Base-by-base conservation (phyloP, 2,797 vertebrate species). In the Sus cebifrons region DNA sequence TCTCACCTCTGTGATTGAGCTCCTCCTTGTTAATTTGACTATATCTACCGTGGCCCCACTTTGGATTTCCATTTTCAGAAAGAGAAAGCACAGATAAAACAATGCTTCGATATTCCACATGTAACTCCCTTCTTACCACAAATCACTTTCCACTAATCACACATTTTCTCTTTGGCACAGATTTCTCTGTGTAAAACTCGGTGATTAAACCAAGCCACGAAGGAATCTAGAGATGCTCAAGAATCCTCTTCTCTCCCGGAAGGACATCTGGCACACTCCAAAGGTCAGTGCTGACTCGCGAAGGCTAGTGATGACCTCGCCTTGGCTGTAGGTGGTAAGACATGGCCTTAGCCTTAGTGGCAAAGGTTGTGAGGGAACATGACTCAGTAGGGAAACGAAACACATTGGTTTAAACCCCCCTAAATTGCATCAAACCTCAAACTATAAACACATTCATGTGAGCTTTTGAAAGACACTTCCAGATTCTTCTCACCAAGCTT, bases 341-440 rank as follows among this genome's bases (percentile, higher is more conserved):
- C 29, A 56, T n/a, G 73, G 44, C 21, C 13, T 10, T 10, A 54
- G 44, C 18, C 17, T 81, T 40, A 71, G 40, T 36, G 23, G 44
- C 12, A 91, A 85, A 79, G 18, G 16, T 21, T 56, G 12, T 21
- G 5, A 85, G 32, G 21, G 8, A 86, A 73, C 11, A 14, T 56
- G 65, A 12, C 25, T 54, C 79, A 40, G 27, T 15, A 36, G 16
- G 16, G n/a, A 73, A 79, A 71, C 58, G 3, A 23, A 75, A 73
- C 6, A 62, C 4, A 7, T 52, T 60, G 13, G 6, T 32, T 32
- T 89, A 64, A 83, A 32, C 44, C 25, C 3, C 40, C 5, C 23
- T 89, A 68, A 85, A 52, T 85, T n/a, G 64, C 79, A 94, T 70
- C 65, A 58, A 77, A 78, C 25, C 20, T 71, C 64, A 62, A 71